These are phyloP conservation scores for Cheiracanthium punctorium DNA, from an alignment of 2,888 invertebrate genomes.

Conservation along the genomic window DNA sequence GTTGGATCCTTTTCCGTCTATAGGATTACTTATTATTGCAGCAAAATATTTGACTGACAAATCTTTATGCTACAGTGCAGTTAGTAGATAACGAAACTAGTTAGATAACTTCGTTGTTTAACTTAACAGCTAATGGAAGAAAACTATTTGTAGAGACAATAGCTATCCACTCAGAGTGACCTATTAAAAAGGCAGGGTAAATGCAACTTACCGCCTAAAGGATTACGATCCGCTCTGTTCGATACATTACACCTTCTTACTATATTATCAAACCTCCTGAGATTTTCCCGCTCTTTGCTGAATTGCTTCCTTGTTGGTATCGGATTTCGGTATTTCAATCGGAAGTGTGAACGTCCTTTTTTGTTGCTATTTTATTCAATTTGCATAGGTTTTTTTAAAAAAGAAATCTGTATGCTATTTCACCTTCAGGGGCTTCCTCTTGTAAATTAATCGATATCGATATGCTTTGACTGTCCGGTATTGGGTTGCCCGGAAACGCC, in stretches of 20 bases:
- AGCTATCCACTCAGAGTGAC: not conserved
- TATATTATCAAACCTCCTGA: not conserved
- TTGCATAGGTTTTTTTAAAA: too few relatives aligned
- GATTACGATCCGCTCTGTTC: not conserved
- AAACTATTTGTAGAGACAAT: not conserved
- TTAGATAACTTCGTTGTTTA: too few relatives aligned
- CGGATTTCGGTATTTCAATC: not conserved
- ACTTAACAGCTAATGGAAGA: too few relatives aligned
- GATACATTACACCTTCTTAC: not conserved
- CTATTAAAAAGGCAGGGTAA: not conserved
- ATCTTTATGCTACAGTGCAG: too few relatives aligned
- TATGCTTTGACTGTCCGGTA: not conserved
- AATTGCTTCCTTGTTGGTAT: not conserved
- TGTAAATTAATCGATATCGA: not conserved
- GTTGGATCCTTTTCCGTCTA: too few relatives aligned
- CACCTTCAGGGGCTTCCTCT: not conserved
- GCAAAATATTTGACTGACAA: too few relatives aligned
- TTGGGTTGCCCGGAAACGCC: too few relatives aligned
- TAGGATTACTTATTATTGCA: too few relatives aligned
- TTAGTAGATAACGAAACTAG: too few relatives aligned
- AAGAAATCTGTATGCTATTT: not conserved
- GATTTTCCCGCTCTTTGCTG: not conserved
- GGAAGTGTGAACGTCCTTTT: not conserved
- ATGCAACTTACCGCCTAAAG: not conserved
- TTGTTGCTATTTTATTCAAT: not conserved